Conservation (phyloP, 2,797 vertebrate genomes). For the Leontocebus nigricollis region DNA sequence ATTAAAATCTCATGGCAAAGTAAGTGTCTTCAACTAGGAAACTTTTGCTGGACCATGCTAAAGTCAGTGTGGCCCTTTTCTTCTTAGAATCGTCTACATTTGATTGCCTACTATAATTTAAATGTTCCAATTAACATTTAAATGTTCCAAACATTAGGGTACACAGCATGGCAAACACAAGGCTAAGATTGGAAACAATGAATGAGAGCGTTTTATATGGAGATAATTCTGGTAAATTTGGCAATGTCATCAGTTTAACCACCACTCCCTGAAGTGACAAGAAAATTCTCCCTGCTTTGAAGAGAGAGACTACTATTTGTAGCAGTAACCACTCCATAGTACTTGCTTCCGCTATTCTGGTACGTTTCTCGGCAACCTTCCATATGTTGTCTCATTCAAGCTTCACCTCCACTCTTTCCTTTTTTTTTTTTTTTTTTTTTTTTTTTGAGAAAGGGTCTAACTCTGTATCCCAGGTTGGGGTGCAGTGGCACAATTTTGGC, state of each 20-base stretch:
- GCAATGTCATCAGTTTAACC: not conserved
- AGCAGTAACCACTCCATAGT: not conserved
- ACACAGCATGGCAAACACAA: not conserved
- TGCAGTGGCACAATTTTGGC: not conserved
- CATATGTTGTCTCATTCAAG: not conserved
- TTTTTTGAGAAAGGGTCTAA: not conserved
- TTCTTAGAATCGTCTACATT: not conserved
- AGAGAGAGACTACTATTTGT: not conserved
- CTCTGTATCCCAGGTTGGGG: not conserved
- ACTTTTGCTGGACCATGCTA: not conserved
- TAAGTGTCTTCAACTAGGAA: not conserved
- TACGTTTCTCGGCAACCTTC: not conserved
- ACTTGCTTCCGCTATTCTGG: not conserved
- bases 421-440: no score
- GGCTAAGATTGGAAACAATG: not conserved
- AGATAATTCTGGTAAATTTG: not conserved
- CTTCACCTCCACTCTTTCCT: not conserved
- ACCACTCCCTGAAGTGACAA: not conserved
- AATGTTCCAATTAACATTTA: not conserved
- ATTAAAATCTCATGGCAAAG: not conserved
- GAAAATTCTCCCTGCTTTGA: not conserved
- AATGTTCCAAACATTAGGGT: not conserved
- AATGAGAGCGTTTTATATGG: not conserved
- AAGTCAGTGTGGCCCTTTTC: not conserved
- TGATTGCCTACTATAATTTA: not conserved